Evolutionary conservation across 2,888 invertebrate genomes (phyloP), one percentile per base, ranked within the genome.

Genomic region (Hirtodrosophila alboralis): DNA sequence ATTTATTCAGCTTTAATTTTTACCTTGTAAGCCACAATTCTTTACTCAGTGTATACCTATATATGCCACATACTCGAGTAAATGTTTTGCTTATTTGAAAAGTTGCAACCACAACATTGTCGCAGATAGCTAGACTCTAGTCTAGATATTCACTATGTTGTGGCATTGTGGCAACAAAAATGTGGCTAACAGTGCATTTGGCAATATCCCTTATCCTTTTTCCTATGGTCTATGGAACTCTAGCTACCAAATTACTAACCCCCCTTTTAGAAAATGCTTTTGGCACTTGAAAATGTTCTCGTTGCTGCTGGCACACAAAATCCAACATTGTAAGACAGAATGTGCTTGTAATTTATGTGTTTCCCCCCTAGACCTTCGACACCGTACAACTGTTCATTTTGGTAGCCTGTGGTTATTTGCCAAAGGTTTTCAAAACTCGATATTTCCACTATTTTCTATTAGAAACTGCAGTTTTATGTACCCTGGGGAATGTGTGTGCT

Each of bases 41-140:
- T 23, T 23, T 23, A 7, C 3, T 23, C 23, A 23, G 23, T 23
- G 23, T 13, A 12, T 14, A 4, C 8, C 8, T 2, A 12, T 13
- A 4, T 56, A 9, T 12, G 30, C 26, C 23, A 23, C 43, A 18
- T n/a, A 14, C 4, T n/a, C 8, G 41, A 44, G n/a, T 23, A 26
- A 23, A 13, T 26, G 26, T 52, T 26, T 48, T 41, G 8, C 7
- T 27, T 49, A 53, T 51, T 53, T 13, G 57, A 44, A 45, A 60
- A 61, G 48, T 52, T 60, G 37, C 16, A 38, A 36, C 70, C 70
- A 47, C 63, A 63, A 74, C 69, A 57, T 63, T 70, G 70, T 69
- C 51, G 57, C 36, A 34, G 62, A 36, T 54, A 45, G 10, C 9
- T 13, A 8, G 13, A 7, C 18, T 16, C n/a, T 8, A 1, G 10